Percentiles rank a stretch among this genome's conserved stretches.
Evolutionary conservation across 2,888 invertebrate species (phyloP).

Genomic region (Alsophila aescularia): DNA sequence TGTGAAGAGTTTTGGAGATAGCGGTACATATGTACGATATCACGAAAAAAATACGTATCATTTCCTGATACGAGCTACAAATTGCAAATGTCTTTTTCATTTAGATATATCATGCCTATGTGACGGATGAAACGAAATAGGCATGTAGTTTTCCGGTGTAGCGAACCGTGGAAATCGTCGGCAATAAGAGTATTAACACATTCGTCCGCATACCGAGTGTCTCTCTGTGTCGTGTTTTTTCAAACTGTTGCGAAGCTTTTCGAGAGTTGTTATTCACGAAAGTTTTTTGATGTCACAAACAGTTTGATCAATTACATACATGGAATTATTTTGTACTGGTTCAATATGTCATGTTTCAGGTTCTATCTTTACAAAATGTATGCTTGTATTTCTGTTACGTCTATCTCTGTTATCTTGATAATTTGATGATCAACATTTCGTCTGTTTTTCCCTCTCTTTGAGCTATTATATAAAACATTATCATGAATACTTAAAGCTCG

Average conservation of each 20-base stretch:
- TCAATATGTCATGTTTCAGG: too few species aligned
- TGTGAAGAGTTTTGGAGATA: too few species aligned
- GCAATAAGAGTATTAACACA: constrained; percentile 28
- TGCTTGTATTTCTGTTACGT: too few species aligned
- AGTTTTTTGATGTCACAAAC: neutral
- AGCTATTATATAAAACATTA: too few species aligned
- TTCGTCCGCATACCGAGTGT: constrained; percentile 19
- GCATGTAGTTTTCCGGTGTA: constrained; percentile 45
- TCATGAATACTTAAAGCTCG: too few species aligned
- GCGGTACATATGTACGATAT: neutral
- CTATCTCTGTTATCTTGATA: too few species aligned
- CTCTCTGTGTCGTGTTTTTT: constrained; percentile 1
- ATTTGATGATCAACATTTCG: too few species aligned
- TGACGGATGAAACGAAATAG: constrained; percentile 28
- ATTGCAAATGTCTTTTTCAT: constrained; percentile 12
- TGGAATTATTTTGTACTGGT: too few species aligned
- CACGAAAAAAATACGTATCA: too few species aligned
- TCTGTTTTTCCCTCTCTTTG: too few species aligned
- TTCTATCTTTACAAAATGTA: too few species aligned
- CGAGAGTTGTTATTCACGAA: constrained; percentile 5
- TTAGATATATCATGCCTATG: constrained; percentile 10
- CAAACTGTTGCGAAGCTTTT: neutral
- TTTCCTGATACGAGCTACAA: neutral
- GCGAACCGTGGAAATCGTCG: constrained; percentile 38
- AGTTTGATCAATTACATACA: constrained; percentile 15